Conservation (phyloP, 2,888 invertebrate genomes). For the Apotomis capreana region DNA sequence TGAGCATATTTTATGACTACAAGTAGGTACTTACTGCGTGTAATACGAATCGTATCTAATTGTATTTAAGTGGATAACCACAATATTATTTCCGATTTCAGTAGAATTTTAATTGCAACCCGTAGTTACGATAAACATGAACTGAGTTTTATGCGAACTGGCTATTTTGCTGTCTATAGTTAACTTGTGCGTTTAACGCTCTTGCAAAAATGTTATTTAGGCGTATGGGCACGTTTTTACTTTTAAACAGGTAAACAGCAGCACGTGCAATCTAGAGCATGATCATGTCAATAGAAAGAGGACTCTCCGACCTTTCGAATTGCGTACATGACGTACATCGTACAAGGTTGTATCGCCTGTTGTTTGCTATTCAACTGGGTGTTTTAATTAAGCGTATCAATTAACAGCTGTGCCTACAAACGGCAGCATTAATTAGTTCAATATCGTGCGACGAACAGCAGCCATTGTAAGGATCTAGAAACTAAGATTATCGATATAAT, state of each 20-base stretch:
- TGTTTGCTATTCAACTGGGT: constrained; percentile 48
- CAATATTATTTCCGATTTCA: constrained; percentile 29
- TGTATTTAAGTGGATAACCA: constrained; percentile 27
- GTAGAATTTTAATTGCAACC: constrained; percentile 31
- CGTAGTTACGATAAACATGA: constrained; percentile 20
- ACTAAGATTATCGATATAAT: neutral
- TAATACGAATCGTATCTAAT: constrained; percentile 31
- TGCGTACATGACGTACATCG: constrained; percentile 36
- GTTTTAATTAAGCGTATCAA: constrained; percentile 61
- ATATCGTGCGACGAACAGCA: constrained; percentile 33
- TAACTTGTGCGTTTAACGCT: constrained; percentile 15
- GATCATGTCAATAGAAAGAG: constrained; percentile 1
- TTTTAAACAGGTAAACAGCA: neutral
- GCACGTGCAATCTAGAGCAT: constrained; percentile 12
- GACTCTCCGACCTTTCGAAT: constrained; percentile 46
- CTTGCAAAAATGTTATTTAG: constrained; percentile 3
- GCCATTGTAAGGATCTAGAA: constrained; percentile 1
- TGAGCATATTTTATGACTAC: neutral
- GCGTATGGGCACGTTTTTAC: constrained; percentile 24
- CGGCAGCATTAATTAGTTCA: constrained; percentile 50
- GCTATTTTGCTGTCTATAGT: constrained; percentile 10
- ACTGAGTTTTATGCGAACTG: constrained; percentile 21
- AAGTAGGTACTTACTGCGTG: neutral
- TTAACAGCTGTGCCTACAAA: constrained; percentile 58
- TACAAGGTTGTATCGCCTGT: constrained; percentile 50